These are phyloP conservation scores for Idaea aversata DNA, from an alignment of 2,888 invertebrate genomes.

Conservation along the genomic window DNA sequence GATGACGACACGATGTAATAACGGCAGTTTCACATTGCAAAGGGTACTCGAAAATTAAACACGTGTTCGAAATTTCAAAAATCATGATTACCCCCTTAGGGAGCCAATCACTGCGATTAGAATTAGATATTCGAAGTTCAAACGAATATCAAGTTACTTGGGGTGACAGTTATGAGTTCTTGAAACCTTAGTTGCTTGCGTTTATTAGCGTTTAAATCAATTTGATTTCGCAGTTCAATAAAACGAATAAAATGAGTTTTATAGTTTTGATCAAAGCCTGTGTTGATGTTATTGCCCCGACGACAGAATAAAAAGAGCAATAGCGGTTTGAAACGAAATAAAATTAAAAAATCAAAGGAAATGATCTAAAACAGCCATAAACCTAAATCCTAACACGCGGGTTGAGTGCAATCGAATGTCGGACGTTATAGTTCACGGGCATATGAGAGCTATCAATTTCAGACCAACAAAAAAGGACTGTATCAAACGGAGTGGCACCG, in stretches of 20 bases:
- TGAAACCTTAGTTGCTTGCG: conserved; percentile 21
- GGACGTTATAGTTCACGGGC: conserved; percentile 45
- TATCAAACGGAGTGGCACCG: conserved; percentile 50
- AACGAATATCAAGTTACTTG: conserved; percentile 69
- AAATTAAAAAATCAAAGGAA: conserved; percentile 39
- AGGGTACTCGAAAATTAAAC: conserved; percentile 69
- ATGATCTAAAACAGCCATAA: conserved; percentile 52
- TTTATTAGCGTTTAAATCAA: conserved; percentile 38
- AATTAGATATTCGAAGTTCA: conserved; percentile 76
- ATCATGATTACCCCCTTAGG: conserved; percentile 77
- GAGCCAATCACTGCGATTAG: conserved; percentile 77
- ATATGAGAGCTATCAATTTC: conserved; percentile 58
- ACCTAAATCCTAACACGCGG: conserved; percentile 45
- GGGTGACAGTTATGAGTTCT: conserved; percentile 58
- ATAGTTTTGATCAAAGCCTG: conserved; percentile 28
- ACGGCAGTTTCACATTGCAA: conserved; percentile 62
- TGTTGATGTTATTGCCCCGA: conserved; percentile 19
- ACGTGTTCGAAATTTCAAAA: conserved; percentile 75
- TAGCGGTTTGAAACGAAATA: conserved; percentile 28
- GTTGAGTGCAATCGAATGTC: conserved; percentile 53
- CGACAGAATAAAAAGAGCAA: conserved; percentile 25
- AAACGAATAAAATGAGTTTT: conserved; percentile 25
- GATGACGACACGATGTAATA: conserved; percentile 34
- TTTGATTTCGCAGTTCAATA: conserved; percentile 22
- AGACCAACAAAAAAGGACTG: conserved; percentile 51